Conservation (phyloP, 2,113 vertebrate genomes). For the Ancistrus triradiatus region DNA sequence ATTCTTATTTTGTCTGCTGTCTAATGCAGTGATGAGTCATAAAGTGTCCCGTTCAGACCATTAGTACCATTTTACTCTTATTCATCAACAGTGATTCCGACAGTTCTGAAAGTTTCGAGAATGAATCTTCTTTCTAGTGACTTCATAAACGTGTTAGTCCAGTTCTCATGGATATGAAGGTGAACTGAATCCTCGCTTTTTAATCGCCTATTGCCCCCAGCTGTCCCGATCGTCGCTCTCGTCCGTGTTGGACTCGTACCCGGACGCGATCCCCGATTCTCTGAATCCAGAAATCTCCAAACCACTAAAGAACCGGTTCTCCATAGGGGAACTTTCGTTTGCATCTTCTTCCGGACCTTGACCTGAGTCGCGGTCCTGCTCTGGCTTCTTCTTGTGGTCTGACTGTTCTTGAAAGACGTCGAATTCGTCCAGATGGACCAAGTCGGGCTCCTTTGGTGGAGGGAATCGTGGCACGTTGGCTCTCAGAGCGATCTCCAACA, state of each 20-base stretch:
- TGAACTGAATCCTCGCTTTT: background rate
- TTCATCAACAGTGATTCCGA: too few species aligned
- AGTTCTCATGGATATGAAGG: too few species aligned
- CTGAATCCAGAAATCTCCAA: constrained; percentile 89
- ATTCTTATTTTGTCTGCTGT: too few species aligned
- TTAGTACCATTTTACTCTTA: too few species aligned
- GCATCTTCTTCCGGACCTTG: constrained; percentile 44
- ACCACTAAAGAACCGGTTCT: constrained; percentile 75
- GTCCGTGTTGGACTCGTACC: constrained; percentile 91
- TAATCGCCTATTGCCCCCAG: constrained; percentile 75
- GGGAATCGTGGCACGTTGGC: constrained; percentile 71
- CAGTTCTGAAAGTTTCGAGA: too few species aligned
- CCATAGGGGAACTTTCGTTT: constrained; percentile 51
- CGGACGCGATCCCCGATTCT: constrained; percentile 90
- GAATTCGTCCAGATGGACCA: constrained; percentile 84
- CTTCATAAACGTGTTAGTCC: too few species aligned
- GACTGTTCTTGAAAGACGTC: constrained; percentile 70
- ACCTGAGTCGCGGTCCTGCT: constrained; percentile 50
- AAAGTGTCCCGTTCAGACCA: too few species aligned
- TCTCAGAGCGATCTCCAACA: constrained; percentile 94
- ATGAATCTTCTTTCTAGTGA: too few species aligned
- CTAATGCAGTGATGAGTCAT: too few species aligned
- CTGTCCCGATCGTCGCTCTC: constrained; percentile 90
- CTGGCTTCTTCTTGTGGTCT: constrained; percentile 48
- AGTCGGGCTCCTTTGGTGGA: constrained; percentile 75